These are phyloP conservation scores for Podargus strigoides DNA, from an alignment of 2,797 vertebrate genomes.

Conservation along the genomic window DNA sequence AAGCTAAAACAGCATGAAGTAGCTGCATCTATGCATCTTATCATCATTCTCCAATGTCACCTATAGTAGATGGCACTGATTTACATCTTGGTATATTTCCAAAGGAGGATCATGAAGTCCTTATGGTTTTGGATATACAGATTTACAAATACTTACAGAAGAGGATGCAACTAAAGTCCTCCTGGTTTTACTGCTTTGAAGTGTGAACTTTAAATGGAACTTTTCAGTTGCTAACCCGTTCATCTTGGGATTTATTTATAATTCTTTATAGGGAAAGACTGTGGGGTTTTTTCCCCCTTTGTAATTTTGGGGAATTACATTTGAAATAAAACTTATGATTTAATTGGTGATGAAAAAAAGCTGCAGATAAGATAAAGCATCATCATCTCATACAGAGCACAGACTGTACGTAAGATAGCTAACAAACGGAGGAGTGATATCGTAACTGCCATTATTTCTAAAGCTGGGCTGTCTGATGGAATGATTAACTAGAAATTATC, in stretches of 20 bases:
- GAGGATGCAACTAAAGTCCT: background rate
- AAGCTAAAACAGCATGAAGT: background rate
- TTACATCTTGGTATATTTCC: background rate
- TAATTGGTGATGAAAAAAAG: background rate
- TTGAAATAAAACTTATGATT: background rate
- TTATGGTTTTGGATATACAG: background rate
- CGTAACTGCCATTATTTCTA: background rate
- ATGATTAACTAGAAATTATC: background rate
- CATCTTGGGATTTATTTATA: background rate
- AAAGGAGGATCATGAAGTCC: background rate
- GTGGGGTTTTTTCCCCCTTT: fast-evolving
- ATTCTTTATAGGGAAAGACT: background rate
- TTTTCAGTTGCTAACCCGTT: background rate
- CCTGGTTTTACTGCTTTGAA: background rate
- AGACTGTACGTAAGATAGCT: background rate
- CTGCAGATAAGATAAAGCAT: background rate
- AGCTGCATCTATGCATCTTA: background rate
- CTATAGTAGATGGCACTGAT: background rate
- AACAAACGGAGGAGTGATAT: background rate
- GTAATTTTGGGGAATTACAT: background rate
- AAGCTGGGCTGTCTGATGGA: background rate
- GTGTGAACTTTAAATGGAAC: background rate
- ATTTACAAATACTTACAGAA: background rate
- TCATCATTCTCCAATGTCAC: background rate
- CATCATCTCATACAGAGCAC: background rate